These are phyloP conservation scores for Buteo buteo DNA, from an alignment of 2,113 vertebrate genomes.

Conservation along the genomic window DNA sequence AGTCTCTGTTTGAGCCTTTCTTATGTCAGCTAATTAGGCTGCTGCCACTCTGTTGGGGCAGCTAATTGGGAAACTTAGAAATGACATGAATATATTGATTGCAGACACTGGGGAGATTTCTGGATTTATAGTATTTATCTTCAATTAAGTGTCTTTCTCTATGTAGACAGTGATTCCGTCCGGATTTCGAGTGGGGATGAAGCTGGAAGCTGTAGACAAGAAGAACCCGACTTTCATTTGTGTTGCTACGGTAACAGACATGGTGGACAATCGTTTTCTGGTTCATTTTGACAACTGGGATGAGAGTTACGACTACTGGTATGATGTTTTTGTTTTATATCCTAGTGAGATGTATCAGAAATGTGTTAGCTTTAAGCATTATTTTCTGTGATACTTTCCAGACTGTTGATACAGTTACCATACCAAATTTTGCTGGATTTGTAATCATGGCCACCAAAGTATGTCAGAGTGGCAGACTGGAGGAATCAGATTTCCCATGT, in stretches of 20 bases:
- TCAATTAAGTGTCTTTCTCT: slow-evolving; percentile 62
- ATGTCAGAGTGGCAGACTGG: not conserved
- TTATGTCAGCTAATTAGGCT: slow-evolving; percentile 5
- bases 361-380: not conserved
- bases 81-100: not conserved
- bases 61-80: not conserved
- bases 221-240: slow-evolving; percentile 87
- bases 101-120: not conserved
- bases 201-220: slow-evolving; percentile 85
- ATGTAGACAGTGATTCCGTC: slow-evolving; percentile 83
- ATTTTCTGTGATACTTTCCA: not conserved
- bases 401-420: not conserved
- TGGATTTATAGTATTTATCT: slow-evolving; percentile 22
- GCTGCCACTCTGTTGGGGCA: not conserved
- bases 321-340: slow-evolving; percentile 51
- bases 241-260: slow-evolving; percentile 86
- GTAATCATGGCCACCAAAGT: not conserved
- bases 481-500: not conserved
- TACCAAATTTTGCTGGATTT: not conserved
- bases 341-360: not conserved
- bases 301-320: slow-evolving; percentile 88
- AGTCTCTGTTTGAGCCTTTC: not conserved
- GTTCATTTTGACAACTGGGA: slow-evolving; percentile 92
- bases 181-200: slow-evolving; percentile 88
- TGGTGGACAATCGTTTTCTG: slow-evolving; percentile 87